Evolutionary conservation across 1,140 invertebrate species (phyloP).

Genomic region (Diorhabda elongata): DNA sequence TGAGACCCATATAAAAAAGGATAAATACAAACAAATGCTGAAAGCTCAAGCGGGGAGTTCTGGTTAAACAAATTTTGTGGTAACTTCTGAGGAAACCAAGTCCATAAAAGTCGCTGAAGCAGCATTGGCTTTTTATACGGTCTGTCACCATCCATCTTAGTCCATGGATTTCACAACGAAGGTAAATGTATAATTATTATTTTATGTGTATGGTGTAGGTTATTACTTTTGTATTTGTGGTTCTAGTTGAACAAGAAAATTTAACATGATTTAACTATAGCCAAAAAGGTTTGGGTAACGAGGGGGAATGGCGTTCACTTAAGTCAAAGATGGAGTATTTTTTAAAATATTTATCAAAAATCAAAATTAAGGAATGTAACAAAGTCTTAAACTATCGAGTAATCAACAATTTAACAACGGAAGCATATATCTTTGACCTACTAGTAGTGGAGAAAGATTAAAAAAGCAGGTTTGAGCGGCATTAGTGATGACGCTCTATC

Average conservation of each 20-base stretch:
- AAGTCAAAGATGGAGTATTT: conserved; percentile 48
- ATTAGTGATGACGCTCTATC: no score
- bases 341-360: conserved; percentile 45
- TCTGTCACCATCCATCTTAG: background rate
- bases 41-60: background rate
- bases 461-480: no score
- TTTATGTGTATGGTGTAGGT: background rate
- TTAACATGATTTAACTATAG: background rate
- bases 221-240: background rate
- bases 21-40: background rate
- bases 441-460: no score
- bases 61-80: background rate
- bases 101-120: background rate
- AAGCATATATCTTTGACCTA: no score
- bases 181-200: background rate
- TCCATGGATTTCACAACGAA: background rate
- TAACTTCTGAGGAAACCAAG: background rate
- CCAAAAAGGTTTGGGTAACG: background rate
- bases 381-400: conserved; percentile 15
- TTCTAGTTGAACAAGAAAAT: background rate
- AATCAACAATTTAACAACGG: background rate
- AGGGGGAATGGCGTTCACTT: background rate
- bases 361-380: conserved; percentile 7
- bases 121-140: background rate
- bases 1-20: background rate